Base-by-base conservation (phyloP, 1,140 invertebrate genomes). In the Drosophila asahinai region DNA sequence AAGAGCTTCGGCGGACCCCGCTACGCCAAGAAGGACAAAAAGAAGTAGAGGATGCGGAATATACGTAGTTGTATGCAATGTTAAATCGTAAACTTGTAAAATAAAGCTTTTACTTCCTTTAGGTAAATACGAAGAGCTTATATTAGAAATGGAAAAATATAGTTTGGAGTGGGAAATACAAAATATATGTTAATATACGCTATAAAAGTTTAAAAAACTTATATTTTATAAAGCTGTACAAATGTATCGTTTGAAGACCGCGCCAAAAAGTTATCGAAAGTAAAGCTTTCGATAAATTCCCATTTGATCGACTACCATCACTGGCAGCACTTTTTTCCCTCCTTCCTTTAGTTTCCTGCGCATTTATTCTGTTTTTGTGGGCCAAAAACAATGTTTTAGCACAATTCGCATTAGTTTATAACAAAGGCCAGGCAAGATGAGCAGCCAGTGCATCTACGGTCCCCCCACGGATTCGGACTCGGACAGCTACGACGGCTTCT, bases 1-100 rank as follows among this genome's bases (percentile, higher is more conserved):
- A 93, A 93, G 54, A 91, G 54, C 40, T 94, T 93, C 76, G 93
- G 93, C n/a, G 93, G 90, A 25, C 93, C 93, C 3, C 73, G 92
- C 7, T 91, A 75, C 43, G 17, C 73, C 9, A 93, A 93, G 43
- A 93, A 93, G 51, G 83, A 80, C 49, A 92, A 81, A 51, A 91
- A 83, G 47, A 87, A 89, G 63, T 79, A 77, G 22, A 54, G 30
- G 8, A 33, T 33, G 2, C 30, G 8, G 30, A 9, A 15, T 45
- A 33, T 33, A 54, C 51, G 4, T 72, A 70, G 52, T 33, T 67
- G 17, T 67, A 71, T 55, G 70, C 52, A 60, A 59, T 51, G 66
- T 72, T 49, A 49, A 49, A 17, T 43, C 45, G 19, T 60, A 72
- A 71, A 38, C 43, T 59, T 73, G 70, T 73, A 73, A 72, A 73